phyloP scores from a whole-genome alignment of 2,888 invertebrate genomes.

The Drosophila leonis region DNA sequence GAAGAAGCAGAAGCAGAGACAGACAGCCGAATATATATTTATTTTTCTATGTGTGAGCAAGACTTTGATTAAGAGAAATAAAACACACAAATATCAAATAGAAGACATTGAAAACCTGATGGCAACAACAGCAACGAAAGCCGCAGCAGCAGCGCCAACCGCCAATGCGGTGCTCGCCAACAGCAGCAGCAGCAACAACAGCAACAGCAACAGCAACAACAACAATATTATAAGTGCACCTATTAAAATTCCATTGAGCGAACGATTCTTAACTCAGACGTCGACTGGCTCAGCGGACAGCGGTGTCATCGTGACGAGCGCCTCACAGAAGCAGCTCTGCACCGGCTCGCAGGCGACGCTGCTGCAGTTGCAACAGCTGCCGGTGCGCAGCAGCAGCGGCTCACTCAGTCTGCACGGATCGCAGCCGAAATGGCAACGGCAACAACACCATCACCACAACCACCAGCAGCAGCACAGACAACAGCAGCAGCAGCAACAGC shows the following conservation, averaged over 20 bases:
- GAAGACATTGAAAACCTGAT: constrained; percentile 73
- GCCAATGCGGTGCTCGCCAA: constrained; percentile 27
- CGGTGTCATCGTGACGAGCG: constrained; percentile 74
- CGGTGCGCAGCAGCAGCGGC: constrained; percentile 81
- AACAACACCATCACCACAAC: constrained; percentile 41
- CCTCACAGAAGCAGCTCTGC: constrained; percentile 63
- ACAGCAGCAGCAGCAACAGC: constrained; percentile 16
- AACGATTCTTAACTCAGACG: constrained; percentile 83
- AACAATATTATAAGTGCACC: constrained; percentile 74
- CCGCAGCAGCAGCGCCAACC: constrained; percentile 26
- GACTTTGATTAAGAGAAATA: constrained; percentile 11
- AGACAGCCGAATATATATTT: background rate
- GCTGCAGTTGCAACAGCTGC: constrained; percentile 62
- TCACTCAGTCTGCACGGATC: constrained; percentile 79
- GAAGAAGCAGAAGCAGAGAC: background rate
- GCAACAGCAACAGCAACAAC: constrained; percentile 19
- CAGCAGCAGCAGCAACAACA: constrained; percentile 27
- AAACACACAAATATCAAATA: constrained; percentile 14
- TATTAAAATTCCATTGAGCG: constrained; percentile 83
- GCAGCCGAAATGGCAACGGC: constrained; percentile 69
- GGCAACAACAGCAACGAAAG: constrained; percentile 74
- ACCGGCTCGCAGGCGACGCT: constrained; percentile 40
- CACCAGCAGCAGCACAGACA: constrained; percentile 7
- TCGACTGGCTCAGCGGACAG: constrained; percentile 84
- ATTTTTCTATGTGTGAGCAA: background rate